These are phyloP conservation scores for Ecdyonurus torrentis DNA, from an alignment of 2,888 invertebrate species.

Conservation along the genomic window DNA sequence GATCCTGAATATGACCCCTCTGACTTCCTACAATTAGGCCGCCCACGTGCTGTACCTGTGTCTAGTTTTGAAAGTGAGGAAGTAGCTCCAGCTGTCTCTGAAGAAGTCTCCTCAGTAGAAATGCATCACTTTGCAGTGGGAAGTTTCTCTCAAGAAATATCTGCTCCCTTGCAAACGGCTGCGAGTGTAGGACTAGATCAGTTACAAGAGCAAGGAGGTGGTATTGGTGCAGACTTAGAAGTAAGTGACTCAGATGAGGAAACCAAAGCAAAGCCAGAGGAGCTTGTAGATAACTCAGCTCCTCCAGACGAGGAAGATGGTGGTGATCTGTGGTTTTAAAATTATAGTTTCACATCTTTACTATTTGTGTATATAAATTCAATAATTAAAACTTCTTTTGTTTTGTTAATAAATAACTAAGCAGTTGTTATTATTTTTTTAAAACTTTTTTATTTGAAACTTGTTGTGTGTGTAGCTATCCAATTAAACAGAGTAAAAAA, in stretches of 20 bases:
- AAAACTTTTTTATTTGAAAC: too few species aligned
- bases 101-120: not conserved
- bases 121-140: not conserved
- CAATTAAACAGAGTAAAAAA: too few species aligned
- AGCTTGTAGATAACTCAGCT: conserved; percentile 18
- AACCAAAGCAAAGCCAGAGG: conserved; percentile 12
- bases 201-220: conserved; percentile 28
- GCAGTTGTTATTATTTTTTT: too few species aligned
- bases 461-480: too few species aligned
- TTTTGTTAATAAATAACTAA: too few species aligned
- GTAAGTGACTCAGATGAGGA: conserved; percentile 65
- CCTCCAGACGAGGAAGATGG: conserved; percentile 31
- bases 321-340: conserved; percentile 41
- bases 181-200: conserved; percentile 9
- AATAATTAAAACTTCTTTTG: too few species aligned
- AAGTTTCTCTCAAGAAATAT: conserved; percentile 10
- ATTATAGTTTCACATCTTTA: not conserved
- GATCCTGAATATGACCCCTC: conserved; percentile 77
- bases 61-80: conserved; percentile 5
- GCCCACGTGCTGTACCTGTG: conserved; percentile 20
- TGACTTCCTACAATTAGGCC: conserved; percentile 51
- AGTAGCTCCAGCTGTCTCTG: not conserved
- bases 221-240: conserved; percentile 55
- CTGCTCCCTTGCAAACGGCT: conserved; percentile 9
- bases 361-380: too few species aligned